Conservation (phyloP, 2,113 vertebrate genomes). For the Myrmecophaga tridactyla region DNA sequence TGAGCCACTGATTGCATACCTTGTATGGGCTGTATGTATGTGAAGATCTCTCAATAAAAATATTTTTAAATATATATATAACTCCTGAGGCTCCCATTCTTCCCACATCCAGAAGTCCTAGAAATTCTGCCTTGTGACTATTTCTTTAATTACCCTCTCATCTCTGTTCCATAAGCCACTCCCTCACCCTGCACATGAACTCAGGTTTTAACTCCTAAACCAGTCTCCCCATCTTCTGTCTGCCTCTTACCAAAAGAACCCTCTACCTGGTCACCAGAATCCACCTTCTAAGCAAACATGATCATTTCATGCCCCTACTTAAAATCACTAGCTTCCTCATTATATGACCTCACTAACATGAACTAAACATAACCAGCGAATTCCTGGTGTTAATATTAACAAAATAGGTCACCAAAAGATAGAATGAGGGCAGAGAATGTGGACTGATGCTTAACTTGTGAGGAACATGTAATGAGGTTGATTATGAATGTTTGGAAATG, state of each 20-base stretch:
- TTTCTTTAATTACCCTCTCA: background rate
- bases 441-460: too few relatives aligned
- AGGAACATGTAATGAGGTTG: too few relatives aligned
- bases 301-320: background rate
- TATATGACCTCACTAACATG: background rate
- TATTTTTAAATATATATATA: too few relatives aligned
- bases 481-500: too few relatives aligned
- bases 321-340: background rate
- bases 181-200: background rate
- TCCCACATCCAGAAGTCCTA: background rate
- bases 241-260: background rate
- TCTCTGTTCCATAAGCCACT: background rate
- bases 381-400: too few relatives aligned
- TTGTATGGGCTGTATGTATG: too few relatives aligned
- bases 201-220: background rate
- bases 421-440: too few relatives aligned
- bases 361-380: too few relatives aligned
- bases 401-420: too few relatives aligned
- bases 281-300: constrained; percentile 15
- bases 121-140: background rate
- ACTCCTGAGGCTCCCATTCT: too few relatives aligned
- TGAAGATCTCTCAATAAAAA: too few relatives aligned
- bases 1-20: too few relatives aligned
- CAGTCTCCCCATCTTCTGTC: background rate
- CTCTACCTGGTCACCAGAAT: background rate